Base-by-base conservation (phyloP, 2,797 vertebrate species). In the Sphenodon punctatus region DNA sequence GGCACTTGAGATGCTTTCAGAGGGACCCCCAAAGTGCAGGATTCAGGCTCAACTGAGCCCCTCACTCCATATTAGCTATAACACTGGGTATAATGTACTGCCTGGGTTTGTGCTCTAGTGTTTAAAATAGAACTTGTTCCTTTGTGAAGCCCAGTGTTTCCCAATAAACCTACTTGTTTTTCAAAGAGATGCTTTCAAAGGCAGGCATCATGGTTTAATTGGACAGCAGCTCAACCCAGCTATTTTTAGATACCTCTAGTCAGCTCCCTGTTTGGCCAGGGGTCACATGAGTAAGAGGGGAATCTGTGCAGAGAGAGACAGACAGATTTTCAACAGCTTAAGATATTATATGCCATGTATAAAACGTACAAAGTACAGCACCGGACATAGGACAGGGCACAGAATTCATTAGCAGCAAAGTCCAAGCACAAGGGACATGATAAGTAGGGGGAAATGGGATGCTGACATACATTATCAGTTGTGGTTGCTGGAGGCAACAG, bases 361-460 rank as follows among this genome's bases (percentile, higher is more conserved):
- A 71, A 85, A 80, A 83, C 75, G 39, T 66, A 55, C 27, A 80
- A 87, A 84, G 73, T 12, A 6, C 56, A 53, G 27, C 49, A 76
- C 75, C 82, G 69, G 39, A 68, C 48, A 38, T 63, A 8, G 38
- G 53, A 51, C 6, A 59, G 68, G 63, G 71, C 12, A 30, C 48
- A 32, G 73, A 48, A 76, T 84, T 41, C 88, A 17, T 88, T 70
- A 80, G 59, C 63, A n/a, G 17, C 53, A 78, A 73, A 25, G 8
- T 49, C 74, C 19, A 74, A 64, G 39, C 46, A 74, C 20, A 66
- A 51, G 64, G 51, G 60, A 82, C 41, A 32, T 79, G 74, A 76
- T 85, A 84, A 64, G 76, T 80, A n/a, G n/a, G n/a, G n/a, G n/a
- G 64, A 87, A 80, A 85, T 60, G 51, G 39, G 63, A 76, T 75